Evolutionary conservation across 1,140 invertebrate species (phyloP).

Genomic region (Mya arenaria): DNA sequence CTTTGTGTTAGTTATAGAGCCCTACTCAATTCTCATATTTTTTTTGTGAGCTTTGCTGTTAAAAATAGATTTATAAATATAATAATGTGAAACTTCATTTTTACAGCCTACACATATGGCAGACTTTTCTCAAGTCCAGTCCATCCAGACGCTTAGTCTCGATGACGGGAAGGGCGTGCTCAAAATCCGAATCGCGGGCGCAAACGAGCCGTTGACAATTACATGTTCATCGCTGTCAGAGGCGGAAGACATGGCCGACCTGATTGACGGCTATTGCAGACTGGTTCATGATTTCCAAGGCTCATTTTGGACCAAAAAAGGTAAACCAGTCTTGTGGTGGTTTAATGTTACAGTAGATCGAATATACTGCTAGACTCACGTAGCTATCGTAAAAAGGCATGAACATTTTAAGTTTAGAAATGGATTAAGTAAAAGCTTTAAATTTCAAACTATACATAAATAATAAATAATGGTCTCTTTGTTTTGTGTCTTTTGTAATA

Average conservation of each 20-base stretch:
- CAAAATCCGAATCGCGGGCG: conserved; percentile 78
- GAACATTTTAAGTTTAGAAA: no score
- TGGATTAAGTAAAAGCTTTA: no score
- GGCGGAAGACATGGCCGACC: conserved; percentile 97
- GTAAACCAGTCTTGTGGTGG: conserved; percentile 74
- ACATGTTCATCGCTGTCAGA: conserved; percentile 91
- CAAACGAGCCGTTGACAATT: conserved; percentile 88
- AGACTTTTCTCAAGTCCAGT: conserved; percentile 87
- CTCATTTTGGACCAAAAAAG: conserved; percentile 90
- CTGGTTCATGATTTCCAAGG: conserved; percentile 88
- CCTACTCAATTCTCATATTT: no score
- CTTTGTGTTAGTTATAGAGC: no score
- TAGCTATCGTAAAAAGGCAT: no score
- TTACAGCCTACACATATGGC: conserved; percentile 89
- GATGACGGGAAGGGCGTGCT: conserved; percentile 78
- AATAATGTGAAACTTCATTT: no score
- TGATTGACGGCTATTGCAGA: conserved; percentile 98
- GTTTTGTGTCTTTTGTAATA: no score
- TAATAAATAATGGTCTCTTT: no score
- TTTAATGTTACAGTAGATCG: background rate
- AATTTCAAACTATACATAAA: no score
- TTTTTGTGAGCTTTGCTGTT: no score
- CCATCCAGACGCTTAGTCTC: conserved; percentile 75
- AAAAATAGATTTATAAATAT: no score
- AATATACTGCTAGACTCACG: no score